Base-by-base conservation (phyloP, 2,113 vertebrate genomes). In the Callionymus lyra region DNA sequence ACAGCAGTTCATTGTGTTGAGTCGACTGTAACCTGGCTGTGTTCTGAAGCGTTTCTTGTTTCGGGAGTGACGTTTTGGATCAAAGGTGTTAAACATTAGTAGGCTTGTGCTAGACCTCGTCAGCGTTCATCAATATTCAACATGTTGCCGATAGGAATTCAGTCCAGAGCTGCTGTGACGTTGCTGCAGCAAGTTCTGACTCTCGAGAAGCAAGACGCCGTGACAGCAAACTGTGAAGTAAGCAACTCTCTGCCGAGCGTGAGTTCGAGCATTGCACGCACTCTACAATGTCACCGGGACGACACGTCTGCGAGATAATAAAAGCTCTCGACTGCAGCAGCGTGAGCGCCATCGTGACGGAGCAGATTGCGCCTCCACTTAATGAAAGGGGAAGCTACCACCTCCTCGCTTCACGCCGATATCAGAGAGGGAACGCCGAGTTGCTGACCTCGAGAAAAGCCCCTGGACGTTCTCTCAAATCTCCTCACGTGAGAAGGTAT, bases 201-300 rank as follows among this genome's bases (percentile, higher is more conserved):
- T 38, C 4, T 6, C 19, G 27, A 41, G 14, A 38, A 41, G 56
- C 46, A 50, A 34, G 43, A 53, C 40, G 46, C 38, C 34, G 47
- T 19, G 19, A 27, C 49, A 32, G 16, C 46, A 39, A 56, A 61
- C 1, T 53, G 44, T 67, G 15, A 44, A 48, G 51, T 41, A 44
- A 60, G 63, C 56, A 53, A 36, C 47, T 51, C 41, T 31, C 21
- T n/a, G 1, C 47, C 31, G n/a, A 27, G 21, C 21, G 21, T 5
- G 37, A 43, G 44, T 38, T 35, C 33, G 37, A 39, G 34, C 37
- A 38, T 27, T 4, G 16, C 12, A 9, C 31, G 31, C 16, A 41
- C 41, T 31, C 42, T 8, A 27, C 21, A 27, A 27, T 27, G 21
- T 27, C 21, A 27, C 21, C 21, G 21, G 21, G 21, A 27, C 21